phyloP scores from a whole-genome alignment of 2,797 vertebrate genomes.

The Cryptoprocta ferox region DNA sequence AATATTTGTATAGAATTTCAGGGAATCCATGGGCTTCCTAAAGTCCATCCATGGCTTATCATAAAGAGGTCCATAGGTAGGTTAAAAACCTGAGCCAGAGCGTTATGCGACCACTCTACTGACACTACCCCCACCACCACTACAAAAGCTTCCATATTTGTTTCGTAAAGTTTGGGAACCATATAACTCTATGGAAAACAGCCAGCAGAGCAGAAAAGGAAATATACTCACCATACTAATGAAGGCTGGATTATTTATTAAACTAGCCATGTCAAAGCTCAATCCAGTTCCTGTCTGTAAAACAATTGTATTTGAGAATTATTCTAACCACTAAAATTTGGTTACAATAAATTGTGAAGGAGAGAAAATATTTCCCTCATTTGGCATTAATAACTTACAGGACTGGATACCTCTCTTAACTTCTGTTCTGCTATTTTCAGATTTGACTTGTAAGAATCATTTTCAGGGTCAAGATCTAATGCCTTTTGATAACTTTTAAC shows the following conservation, averaged over 20 bases:
- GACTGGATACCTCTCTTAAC: constrained; percentile 94
- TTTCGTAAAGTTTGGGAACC: constrained; percentile 21
- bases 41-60: neutral
- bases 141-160: neutral
- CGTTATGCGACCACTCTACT: neutral
- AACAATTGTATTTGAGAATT: constrained; percentile 73
- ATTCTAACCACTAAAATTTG: constrained; percentile 13
- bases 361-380: constrained; percentile 60
- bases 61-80: neutral
- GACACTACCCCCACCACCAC: neutral
- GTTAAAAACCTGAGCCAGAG: neutral
- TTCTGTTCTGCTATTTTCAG: constrained; percentile 98
- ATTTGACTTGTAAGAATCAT: constrained; percentile 98
- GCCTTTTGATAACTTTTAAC: constrained; percentile 98
- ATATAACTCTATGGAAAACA: neutral
- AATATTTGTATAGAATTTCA: neutral
- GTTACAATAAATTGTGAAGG: neutral
- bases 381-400: constrained; percentile 89
- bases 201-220: constrained; percentile 7
- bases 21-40: neutral
- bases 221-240: constrained; percentile 96
- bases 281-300: constrained; percentile 94
- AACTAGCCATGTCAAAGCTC: constrained; percentile 98
- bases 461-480: constrained; percentile 96
- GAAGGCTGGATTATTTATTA: constrained; percentile 99